Evolutionary conservation across 2,797 vertebrate species (phyloP).

Genomic region (Spheniscus humboldti): DNA sequence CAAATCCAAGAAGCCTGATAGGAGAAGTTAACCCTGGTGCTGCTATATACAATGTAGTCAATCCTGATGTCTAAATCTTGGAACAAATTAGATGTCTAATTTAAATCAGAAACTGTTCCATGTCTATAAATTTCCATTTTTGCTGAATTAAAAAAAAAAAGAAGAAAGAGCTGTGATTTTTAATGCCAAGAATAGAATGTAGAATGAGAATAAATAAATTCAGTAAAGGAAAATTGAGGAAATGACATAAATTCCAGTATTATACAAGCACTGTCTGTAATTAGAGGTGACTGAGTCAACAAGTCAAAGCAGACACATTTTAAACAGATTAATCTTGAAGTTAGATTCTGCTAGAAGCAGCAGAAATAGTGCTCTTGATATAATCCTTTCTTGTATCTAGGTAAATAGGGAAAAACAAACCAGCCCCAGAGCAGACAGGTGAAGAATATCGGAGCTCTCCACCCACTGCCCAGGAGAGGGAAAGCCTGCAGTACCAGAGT

Average conservation of each 20-base stretch:
- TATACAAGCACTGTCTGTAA: background rate
- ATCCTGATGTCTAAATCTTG: background rate
- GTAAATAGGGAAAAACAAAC: background rate
- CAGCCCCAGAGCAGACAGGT: background rate
- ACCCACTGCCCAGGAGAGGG: background rate
- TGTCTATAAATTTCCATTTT: background rate
- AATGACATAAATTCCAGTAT: background rate
- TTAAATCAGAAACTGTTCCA: background rate
- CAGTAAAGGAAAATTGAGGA: background rate
- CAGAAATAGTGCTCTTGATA: background rate
- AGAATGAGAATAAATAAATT: background rate
- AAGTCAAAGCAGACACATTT: background rate
- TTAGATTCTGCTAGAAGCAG: background rate
- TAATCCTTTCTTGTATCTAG: background rate
- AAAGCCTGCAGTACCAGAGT: background rate
- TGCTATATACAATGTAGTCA: background rate
- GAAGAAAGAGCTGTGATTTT: background rate
- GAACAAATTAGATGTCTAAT: background rate
- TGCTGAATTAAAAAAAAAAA: background rate
- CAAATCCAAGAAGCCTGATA: background rate
- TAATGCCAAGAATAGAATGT: background rate
- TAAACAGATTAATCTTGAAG: background rate
- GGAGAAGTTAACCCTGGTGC: background rate
- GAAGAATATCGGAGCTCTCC: background rate
- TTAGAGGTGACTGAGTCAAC: background rate